phyloP scores from a whole-genome alignment of 92 coral and sea anemone genomes.

The Porites rus region DNA sequence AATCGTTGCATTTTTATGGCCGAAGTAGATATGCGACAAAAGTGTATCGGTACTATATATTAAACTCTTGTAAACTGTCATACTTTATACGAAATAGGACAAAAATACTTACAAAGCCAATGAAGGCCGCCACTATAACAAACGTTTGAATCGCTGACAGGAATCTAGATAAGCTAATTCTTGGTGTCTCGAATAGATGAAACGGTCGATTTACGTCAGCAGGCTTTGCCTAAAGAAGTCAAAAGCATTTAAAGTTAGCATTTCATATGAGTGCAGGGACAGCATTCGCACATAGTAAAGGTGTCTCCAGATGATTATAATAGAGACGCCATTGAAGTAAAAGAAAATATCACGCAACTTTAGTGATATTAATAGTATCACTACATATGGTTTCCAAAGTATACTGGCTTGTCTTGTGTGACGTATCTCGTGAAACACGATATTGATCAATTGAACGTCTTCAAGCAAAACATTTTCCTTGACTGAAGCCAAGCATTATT shows the following conservation, averaged over 20 bases:
- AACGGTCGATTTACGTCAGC: neutral
- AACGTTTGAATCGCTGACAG: neutral
- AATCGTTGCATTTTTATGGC: no score
- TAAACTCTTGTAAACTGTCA: no score
- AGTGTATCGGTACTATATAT: no score
- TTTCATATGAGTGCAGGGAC: no score
- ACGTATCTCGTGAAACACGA: neutral
- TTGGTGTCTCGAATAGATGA: neutral
- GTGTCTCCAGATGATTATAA: neutral
- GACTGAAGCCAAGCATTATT: neutral
- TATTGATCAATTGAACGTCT: neutral
- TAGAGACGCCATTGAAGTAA: neutral
- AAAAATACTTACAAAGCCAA: constrained; percentile 9
- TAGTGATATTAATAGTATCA: no score
- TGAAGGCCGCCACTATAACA: neutral
- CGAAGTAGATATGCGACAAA: no score
- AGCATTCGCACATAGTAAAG: no score
- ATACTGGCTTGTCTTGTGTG: no score
- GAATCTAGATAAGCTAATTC: neutral
- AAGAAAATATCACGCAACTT: no score
- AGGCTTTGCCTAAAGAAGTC: neutral
- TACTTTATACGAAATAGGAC: neutral
- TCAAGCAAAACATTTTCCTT: neutral
- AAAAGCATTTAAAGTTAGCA: neutral
- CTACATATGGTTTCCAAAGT: no score